Base-by-base conservation (phyloP, 2,888 invertebrate species). In the Abscondita cerata region DNA sequence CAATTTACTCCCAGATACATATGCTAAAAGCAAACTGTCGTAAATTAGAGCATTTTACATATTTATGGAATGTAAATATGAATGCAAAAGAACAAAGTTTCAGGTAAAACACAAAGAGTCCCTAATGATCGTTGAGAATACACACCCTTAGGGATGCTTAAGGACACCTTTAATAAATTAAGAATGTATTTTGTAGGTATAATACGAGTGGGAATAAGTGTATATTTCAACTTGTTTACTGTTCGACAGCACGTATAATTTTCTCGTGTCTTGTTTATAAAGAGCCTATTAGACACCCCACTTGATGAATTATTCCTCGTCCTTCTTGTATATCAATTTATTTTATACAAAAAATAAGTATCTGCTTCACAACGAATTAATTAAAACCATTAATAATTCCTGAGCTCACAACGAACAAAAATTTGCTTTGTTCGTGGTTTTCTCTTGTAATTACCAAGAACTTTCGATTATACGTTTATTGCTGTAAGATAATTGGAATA, bases 161-260 rank as follows among this genome's bases (percentile, higher is more conserved):
- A 44, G 19, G 19, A 4, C n/a, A 44, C n/a, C 44, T 36, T 36
- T 12, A 36, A 12, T 36, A 18, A 44, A 44, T 44, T 44, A 18
- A 18, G 44, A n/a, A 44, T 19, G 44, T 18, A 1, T 44, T 44
- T 18, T 44, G 18, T 44, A 36, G 5, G n/a, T 44, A 19, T 44
- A 44, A 19, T 44, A 44, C 44, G 19, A 11, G 1, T 11, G 44
- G 44, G 44, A 44, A 44, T 44, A 44, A 44, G 44, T 18, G 18
- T 44, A 44, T 18, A 44, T 44, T 44, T 44, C 44, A 44, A 47
- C 47, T 47, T 47, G 53, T 31, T 40, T 54, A 34, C 44, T 44
- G 13, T 47, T 47, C 54, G 54, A 55, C 54, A 47, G 54, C 54
- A 55, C 54, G 54, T 55, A 34, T 47, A 46, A 55, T 31, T 18